Conservation (phyloP, 2,113 vertebrate genomes). For the Catharus minimus region DNA sequence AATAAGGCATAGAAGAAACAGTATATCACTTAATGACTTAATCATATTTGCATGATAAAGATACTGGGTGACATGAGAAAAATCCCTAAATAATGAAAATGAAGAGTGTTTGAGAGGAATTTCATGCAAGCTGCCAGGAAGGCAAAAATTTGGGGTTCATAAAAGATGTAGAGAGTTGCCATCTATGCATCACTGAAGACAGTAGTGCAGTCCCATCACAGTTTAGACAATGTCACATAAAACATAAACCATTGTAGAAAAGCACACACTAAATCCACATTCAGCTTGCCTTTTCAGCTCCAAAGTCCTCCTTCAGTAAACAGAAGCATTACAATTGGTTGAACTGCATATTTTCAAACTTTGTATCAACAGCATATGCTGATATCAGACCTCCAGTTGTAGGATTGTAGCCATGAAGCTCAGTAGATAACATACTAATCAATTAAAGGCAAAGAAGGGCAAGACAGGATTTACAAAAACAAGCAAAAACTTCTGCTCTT, state of each 20-base stretch:
- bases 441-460: not conserved
- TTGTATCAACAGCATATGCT: not conserved
- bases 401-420: not conserved
- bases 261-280: not conserved
- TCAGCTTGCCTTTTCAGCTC: not conserved
- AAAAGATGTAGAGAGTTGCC: not conserved
- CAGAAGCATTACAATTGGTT: not conserved
- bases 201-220: not conserved
- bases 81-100: not conserved
- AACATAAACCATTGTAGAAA: not conserved
- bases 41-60: slow-evolving; percentile 48
- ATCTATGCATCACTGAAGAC: not conserved
- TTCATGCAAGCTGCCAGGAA: not conserved
- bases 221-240: slow-evolving; percentile 13
- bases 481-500: not conserved
- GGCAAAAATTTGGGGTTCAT: not conserved
- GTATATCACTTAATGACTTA: slow-evolving; percentile 49
- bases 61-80: not conserved
- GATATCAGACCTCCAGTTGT: not conserved
- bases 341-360: not conserved
- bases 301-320: not conserved
- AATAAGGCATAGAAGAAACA: slow-evolving; percentile 33
- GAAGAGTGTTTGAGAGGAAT: slow-evolving; percentile 10
- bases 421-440: not conserved
- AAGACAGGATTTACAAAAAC: not conserved